Conservation (phyloP, 1,140 invertebrate species). For the Diploscapter pachys region DNA sequence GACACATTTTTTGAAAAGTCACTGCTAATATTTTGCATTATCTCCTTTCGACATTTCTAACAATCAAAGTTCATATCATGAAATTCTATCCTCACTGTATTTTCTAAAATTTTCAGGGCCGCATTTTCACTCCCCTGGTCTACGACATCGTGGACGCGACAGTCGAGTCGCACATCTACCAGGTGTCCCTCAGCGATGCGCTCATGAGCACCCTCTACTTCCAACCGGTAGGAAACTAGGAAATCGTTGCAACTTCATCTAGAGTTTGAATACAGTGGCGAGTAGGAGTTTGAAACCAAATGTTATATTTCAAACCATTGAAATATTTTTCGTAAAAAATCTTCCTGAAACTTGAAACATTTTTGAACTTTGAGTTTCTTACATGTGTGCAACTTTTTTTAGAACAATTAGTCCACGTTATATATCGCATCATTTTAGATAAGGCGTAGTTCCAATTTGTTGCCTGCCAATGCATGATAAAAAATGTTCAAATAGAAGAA, state of each 20-base stretch:
- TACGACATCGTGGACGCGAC: constrained; percentile 90
- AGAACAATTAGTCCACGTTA: not conserved
- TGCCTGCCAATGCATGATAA: too few relatives aligned
- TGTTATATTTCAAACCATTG: not conserved
- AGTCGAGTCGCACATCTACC: constrained; percentile 95
- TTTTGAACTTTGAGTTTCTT: constrained; percentile 5
- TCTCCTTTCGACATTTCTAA: too few relatives aligned
- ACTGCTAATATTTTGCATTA: not conserved
- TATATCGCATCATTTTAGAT: too few relatives aligned
- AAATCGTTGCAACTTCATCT: not conserved
- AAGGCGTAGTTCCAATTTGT: too few relatives aligned
- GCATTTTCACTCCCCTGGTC: constrained; percentile 76
- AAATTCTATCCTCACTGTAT: not conserved
- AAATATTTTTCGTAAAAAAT: not conserved
- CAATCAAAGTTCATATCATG: not conserved
- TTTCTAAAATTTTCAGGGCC: constrained; percentile 54
- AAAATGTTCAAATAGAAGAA: not conserved
- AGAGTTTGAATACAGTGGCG: not conserved
- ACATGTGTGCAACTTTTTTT: not conserved
- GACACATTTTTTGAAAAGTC: not conserved
- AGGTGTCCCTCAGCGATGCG: constrained; percentile 67
- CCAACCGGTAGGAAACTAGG: constrained; percentile 31
- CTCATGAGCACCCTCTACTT: constrained; percentile 52
- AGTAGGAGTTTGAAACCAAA: not conserved
- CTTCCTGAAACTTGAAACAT: too few relatives aligned